A percentile compares a stretch with the other conserved stretches of the same genome.
phyloP scores from a whole-genome alignment of 2,888 invertebrate genomes.

The Chalcosyrphus nemorum region DNA sequence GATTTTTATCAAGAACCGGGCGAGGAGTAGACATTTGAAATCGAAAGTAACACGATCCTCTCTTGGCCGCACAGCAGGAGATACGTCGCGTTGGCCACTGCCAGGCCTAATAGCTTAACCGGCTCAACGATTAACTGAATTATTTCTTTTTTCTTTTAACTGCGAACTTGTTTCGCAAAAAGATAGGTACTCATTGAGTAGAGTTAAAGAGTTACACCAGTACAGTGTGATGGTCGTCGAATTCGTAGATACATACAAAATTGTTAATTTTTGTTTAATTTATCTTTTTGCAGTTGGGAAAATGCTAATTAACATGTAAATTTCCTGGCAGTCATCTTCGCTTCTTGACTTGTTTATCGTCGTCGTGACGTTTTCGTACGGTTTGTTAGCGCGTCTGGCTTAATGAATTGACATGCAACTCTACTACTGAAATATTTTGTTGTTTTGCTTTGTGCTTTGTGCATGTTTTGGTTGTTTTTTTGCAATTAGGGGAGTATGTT shows the following conservation, averaged over 20 bases:
- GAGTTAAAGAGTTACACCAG: slow-evolving; percentile 3
- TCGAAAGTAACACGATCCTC: slow-evolving; percentile 65
- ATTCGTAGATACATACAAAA: neutral
- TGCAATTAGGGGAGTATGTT: slow-evolving; percentile 26
- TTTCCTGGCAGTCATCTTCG: slow-evolving; percentile 31
- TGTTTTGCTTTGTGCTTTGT: neutral
- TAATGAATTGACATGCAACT: slow-evolving; percentile 61
- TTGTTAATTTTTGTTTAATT: slow-evolving; percentile 34
- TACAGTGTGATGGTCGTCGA: neutral
- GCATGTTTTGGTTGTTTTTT: neutral
- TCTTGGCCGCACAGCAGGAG: no score
- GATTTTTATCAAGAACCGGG: slow-evolving; percentile 58
- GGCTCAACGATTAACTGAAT: slow-evolving; percentile 55
- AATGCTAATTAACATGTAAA: slow-evolving; percentile 59
- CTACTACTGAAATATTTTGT: slow-evolving; percentile 49
- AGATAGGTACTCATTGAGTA: slow-evolving; percentile 50
- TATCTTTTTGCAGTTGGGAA: slow-evolving; percentile 43
- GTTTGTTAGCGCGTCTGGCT: neutral
- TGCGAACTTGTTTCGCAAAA: slow-evolving; percentile 42
- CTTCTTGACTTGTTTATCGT: slow-evolving; percentile 13
- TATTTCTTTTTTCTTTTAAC: slow-evolving; percentile 48
- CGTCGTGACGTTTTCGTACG: slow-evolving; percentile 15
- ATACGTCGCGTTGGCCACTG: slow-evolving; percentile 16
- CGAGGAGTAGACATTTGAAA: slow-evolving; percentile 48
- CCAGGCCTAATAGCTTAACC: slow-evolving; percentile 56